Evolutionary conservation across 2,797 vertebrate genomes (phyloP), one percentile per base, ranked within the genome.

Genomic region (Rhyacichthys aspro): DNA sequence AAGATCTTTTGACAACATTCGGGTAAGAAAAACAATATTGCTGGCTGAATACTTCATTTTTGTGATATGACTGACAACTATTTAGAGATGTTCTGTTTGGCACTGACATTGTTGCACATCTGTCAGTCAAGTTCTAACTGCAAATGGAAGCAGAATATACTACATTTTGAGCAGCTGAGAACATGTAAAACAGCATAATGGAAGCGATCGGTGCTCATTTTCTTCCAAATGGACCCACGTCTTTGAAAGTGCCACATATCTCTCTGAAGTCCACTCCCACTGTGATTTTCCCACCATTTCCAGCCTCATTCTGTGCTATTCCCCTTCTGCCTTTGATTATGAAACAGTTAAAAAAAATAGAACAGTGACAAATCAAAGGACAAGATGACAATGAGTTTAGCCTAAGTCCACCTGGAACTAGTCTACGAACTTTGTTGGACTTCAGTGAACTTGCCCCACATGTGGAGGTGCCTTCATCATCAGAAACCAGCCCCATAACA

Each of bases 1-100:
- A 90, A 89, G 93, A 0, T 98, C 96, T 1, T 98, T 97, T 0
- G 95, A 98, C 91, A 97, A 95, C 90, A 96, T 96, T 74, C 92
- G 95, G 94, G 91, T 92, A 90, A 88, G 90, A 44, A 58, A 19
- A 10, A 8, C 1, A 39, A 1, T 47, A 1, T 17, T 34, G 11
- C 34, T 39, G 38, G 9, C 12, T 2, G 50, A 18, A 2, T 32
- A 28, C 8, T 33, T 55, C 28, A 32, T 11, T 23, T 44, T 19
- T 32, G 14, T 48, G 1, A 15, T 32, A 11, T 48, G 1, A 15
- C 5, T n/a, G 9, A 7, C 8, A 41, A 32, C 8, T 37, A n/a
- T 34, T 16, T 0, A 28, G 12, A 28, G 11, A 47, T 47, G 11
- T 23, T 45, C 19, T 23, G 12, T 28, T 28, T 28, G 23, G 23